These are phyloP conservation scores for Tenthredo amoena DNA, from an alignment of 2,888 invertebrate genomes.

Conservation along the genomic window DNA sequence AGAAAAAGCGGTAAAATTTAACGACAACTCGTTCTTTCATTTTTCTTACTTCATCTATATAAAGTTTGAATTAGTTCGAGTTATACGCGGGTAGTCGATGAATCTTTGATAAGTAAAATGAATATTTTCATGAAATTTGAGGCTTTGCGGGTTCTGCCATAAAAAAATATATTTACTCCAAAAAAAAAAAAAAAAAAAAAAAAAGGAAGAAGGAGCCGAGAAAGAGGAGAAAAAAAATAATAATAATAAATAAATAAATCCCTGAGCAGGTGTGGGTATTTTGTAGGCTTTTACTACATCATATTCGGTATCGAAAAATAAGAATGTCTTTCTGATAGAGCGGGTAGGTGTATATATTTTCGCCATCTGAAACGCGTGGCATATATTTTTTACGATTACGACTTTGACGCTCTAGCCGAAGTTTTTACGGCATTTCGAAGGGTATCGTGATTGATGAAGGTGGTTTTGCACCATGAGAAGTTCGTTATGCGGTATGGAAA, in stretches of 20 bases:
- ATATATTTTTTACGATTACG: constrained; percentile 26
- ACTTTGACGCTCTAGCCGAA: constrained; percentile 5
- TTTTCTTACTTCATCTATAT: no score
- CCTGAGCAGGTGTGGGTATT: background rate
- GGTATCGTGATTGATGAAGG: constrained; percentile 14
- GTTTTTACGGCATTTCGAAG: background rate
- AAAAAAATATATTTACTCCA: no score
- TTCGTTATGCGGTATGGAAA: background rate
- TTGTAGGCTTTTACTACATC: background rate
- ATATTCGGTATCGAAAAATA: constrained; percentile 1
- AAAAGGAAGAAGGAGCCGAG: background rate
- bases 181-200: background rate
- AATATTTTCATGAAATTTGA: background rate
- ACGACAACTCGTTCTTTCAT: no score
- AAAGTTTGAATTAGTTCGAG: no score
- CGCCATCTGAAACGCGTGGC: background rate
- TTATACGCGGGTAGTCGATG: no score
- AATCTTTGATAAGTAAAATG: background rate
- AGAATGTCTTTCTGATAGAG: background rate
- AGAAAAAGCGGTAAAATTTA: no score
- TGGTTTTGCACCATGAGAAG: background rate
- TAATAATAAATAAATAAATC: background rate
- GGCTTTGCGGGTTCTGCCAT: background rate
- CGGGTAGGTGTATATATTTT: background rate
- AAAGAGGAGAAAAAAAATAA: no score